These are phyloP conservation scores for Chrosomus eos DNA, from an alignment of 2,797 vertebrate genomes.

Conservation along the genomic window DNA sequence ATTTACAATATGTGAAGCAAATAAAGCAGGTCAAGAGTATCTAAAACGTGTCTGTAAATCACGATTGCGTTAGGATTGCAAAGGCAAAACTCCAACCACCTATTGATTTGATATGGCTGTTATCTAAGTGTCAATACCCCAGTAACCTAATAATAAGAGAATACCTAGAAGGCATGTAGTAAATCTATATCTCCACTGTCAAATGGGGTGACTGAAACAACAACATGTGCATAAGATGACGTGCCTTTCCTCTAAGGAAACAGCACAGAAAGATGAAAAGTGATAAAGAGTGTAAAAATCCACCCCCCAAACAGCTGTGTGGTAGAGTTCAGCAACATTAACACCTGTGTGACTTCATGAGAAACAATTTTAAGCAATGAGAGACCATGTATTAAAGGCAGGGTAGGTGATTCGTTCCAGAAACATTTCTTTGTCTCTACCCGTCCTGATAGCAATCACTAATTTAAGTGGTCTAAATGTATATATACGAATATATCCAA, in stretches of 20 bases:
- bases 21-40: not conserved
- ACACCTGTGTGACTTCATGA: not conserved
- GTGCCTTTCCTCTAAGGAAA: constrained; percentile 4
- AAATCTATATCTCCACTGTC: constrained; percentile 21
- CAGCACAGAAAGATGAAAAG: constrained; percentile 16
- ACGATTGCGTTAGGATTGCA: not conserved
- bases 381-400: not conserved
- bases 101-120: constrained; percentile 11
- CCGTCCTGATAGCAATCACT: too few relatives aligned
- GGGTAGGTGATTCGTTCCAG: too few relatives aligned
- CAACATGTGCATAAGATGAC: not conserved
- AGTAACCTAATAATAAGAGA: constrained; percentile 36
- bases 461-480: too few relatives aligned
- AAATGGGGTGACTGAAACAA: constrained; percentile 1
- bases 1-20: not conserved
- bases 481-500: too few relatives aligned
- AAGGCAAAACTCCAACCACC: not conserved
- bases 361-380: constrained; percentile 1
- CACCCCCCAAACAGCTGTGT: not conserved
- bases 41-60: not conserved
- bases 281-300: not conserved
- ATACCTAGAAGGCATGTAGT: constrained; percentile 12
- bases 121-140: not conserved
- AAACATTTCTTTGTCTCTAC: too few relatives aligned
- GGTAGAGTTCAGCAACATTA: not conserved